Evolutionary conservation across 2,797 vertebrate species (phyloP).

Genomic region (Falco rusticolus): DNA sequence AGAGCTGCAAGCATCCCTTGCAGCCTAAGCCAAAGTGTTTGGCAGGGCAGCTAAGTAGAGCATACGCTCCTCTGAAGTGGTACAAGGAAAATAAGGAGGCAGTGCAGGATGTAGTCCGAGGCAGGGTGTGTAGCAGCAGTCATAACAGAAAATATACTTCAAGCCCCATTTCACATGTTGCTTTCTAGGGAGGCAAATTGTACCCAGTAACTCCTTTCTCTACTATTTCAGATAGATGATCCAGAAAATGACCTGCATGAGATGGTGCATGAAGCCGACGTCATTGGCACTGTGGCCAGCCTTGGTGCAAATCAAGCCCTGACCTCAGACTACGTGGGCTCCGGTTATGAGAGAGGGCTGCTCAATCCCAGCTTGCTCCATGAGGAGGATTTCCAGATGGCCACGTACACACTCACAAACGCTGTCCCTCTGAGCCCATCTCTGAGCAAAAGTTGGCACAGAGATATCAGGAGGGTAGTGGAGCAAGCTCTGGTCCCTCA

Average conservation of each 20-base stretch:
- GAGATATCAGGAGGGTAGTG: conserved; percentile 66
- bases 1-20: background rate
- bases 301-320: conserved; percentile 79
- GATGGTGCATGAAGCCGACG: conserved; percentile 50
- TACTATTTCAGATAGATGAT: conserved; percentile 79
- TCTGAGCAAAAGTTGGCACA: conserved; percentile 75
- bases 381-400: conserved; percentile 49
- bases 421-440: conserved; percentile 66
- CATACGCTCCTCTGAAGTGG: background rate
- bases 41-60: background rate
- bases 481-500: conserved; percentile 72
- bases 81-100: background rate
- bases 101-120: background rate
- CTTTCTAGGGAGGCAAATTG: background rate
- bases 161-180: background rate
- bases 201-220: background rate
- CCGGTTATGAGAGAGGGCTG: conserved; percentile 70
- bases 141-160: background rate
- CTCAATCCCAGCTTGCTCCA: conserved; percentile 75
- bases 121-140: background rate
- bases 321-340: conserved; percentile 73
- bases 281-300: conserved; percentile 34
- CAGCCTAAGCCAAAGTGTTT: background rate
- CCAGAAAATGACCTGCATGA: conserved; percentile 68
- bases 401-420: conserved; percentile 73